phyloP scores from a whole-genome alignment of 1,140 invertebrate genomes.

The Coboldia fuscipes region DNA sequence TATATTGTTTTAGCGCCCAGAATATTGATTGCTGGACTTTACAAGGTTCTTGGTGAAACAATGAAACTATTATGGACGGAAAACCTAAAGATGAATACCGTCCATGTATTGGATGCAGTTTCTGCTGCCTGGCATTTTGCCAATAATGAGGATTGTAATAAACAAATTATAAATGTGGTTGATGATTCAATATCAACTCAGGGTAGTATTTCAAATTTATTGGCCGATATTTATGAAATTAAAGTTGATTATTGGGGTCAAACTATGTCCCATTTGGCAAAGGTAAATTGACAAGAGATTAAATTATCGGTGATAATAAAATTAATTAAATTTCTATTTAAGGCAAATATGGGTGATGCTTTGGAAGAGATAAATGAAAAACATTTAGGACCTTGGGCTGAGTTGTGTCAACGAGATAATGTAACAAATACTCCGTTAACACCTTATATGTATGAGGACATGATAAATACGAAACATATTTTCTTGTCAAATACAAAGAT shows the following conservation, averaged over 20 bases:
- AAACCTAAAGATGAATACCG: conserved; percentile 65
- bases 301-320: neutral
- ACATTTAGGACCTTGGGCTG: conserved; percentile 75
- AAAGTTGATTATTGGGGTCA: conserved; percentile 71
- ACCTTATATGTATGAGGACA: conserved; percentile 63
- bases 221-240: conserved; percentile 67
- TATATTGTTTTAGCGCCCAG: conserved; percentile 38
- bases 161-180: conserved; percentile 59
- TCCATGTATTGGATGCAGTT: conserved; percentile 66
- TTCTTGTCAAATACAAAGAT: conserved; percentile 51
- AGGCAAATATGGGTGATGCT: conserved; percentile 48
- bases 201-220: conserved; percentile 51
- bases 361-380: conserved; percentile 83
- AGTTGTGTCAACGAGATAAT: conserved; percentile 48
- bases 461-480: conserved; percentile 57
- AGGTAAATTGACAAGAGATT: conserved; percentile 27
- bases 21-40: conserved; percentile 66
- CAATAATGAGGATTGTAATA: conserved; percentile 19
- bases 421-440: conserved; percentile 69
- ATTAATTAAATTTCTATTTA: conserved; percentile 8
- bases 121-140: conserved; percentile 45
- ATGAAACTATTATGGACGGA: conserved; percentile 82
- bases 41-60: conserved; percentile 67
- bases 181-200: conserved; percentile 67
- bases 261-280: conserved; percentile 51